Conservation (phyloP, 2,113 vertebrate genomes). For the Henicopernis longicauda region DNA sequence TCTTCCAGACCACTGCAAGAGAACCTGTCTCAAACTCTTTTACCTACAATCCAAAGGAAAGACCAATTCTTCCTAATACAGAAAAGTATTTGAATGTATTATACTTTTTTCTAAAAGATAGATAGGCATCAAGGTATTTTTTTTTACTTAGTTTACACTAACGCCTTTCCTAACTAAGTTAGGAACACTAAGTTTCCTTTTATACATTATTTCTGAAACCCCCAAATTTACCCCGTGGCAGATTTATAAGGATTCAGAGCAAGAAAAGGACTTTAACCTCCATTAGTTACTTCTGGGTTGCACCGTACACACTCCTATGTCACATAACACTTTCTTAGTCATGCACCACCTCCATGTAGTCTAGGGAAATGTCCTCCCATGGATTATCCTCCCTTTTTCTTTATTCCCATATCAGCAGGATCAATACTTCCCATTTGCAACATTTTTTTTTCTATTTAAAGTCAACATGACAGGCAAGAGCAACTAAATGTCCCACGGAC, state of each 20-base stretch:
- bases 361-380: not conserved
- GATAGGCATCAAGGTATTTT: not conserved
- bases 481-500: not conserved
- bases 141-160: not conserved
- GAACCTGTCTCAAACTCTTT: not conserved
- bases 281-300: not conserved
- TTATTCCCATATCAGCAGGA: not conserved
- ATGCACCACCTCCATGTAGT: accelerated
- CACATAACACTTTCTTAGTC: not conserved
- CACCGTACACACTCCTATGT: not conserved
- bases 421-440: not conserved
- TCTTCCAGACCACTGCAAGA: not conserved
- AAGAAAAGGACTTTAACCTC: not conserved
- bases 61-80: not conserved
- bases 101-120: not conserved
- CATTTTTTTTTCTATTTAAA: not conserved
- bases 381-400: not conserved
- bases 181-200: not conserved
- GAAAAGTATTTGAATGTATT: not conserved
- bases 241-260: not conserved
- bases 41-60: not conserved
- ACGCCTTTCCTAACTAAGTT: too few relatives aligned
- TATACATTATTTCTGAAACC: not conserved
- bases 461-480: not conserved
- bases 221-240: not conserved